Base-by-base conservation (phyloP, 1,140 invertebrate genomes). In the Heliconius hermathena region DNA sequence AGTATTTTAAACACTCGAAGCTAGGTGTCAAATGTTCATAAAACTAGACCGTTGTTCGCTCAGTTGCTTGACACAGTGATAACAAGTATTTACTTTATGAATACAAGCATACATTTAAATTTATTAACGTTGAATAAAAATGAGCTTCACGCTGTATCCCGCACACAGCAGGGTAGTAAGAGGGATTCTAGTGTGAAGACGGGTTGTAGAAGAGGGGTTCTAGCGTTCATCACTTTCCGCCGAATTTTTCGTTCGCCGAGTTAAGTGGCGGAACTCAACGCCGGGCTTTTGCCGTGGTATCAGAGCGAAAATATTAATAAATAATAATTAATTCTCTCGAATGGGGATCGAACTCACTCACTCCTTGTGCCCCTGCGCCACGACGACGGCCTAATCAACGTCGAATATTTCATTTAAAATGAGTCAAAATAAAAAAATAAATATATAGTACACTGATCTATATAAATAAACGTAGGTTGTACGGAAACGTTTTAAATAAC, bases 1-100 rank as follows among this genome's bases (percentile, higher is more conserved):
- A 26, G 16, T 11, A 66, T 66, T 29, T 66, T 22, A 1, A 57
- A 57, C n/a, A 22, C 18, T 57, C 20, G 3, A n/a, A 26, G 22
- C 60, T 26, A 66, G 60, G 26, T 66, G 60, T 29, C 29, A 52
- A 60, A 54, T 77, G 41, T 22, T n/a, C n/a, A 52, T 57, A 76
- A 33, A 80, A 80, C 66, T 80, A 72, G 78, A 71, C 46, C 74
- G 74, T 26, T 49, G 78, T 26, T 36, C 60, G 36, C 49, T 57
- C 8, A 54, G 66, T 72, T 77, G 29, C 41, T 73, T 29, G 29
- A 57, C 33, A 36, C 11, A 78, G 33, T 66, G 77, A 75, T 81
- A 77, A 81, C n/a, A 57, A 66, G 8, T 72, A 52, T 71, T 73
- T 41, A 22, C 66, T 66, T 66, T 0, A 66, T 29, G 22, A 66